Evolutionary conservation across 2,797 vertebrate species (phyloP).

Genomic region (Spinus pinus): DNA sequence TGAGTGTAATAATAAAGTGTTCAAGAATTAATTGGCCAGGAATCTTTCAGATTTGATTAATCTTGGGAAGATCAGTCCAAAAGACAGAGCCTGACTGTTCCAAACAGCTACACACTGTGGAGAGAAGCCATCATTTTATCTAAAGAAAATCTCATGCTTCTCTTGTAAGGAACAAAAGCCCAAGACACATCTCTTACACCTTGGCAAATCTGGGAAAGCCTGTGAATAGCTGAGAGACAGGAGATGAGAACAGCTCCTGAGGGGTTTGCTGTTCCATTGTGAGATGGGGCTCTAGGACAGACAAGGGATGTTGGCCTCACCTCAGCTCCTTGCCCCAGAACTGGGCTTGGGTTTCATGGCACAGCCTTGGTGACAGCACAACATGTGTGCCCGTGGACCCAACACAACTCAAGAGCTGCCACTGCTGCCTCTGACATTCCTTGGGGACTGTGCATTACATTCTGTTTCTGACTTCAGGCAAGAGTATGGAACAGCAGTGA

Average conservation of each 20-base stretch:
- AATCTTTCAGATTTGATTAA: background rate
- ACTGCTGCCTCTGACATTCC: background rate
- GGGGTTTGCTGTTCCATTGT: background rate
- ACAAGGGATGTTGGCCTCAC: background rate
- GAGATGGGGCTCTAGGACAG: background rate
- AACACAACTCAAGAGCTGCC: background rate
- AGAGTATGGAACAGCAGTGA: background rate
- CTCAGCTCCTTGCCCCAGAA: background rate
- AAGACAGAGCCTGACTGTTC: background rate
- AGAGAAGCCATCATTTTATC: background rate
- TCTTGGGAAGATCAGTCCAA: background rate
- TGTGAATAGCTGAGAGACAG: background rate
- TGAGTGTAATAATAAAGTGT: background rate
- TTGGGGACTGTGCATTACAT: background rate
- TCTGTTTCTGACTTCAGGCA: background rate
- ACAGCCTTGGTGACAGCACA: background rate
- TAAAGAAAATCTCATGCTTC: background rate
- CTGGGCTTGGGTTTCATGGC: background rate
- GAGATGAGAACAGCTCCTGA: background rate
- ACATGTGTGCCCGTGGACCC: rapidly evolving
- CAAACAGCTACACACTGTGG: background rate
- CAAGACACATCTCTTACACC: background rate
- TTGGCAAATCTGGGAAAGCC: background rate
- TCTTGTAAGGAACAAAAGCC: background rate
- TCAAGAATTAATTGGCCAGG: background rate